Percentiles rank a stretch among this genome's conserved stretches.
These are phyloP conservation scores for Sarotherodon lohbergeri DNA, from an alignment of 2,113 vertebrate species.

Conservation along the genomic window DNA sequence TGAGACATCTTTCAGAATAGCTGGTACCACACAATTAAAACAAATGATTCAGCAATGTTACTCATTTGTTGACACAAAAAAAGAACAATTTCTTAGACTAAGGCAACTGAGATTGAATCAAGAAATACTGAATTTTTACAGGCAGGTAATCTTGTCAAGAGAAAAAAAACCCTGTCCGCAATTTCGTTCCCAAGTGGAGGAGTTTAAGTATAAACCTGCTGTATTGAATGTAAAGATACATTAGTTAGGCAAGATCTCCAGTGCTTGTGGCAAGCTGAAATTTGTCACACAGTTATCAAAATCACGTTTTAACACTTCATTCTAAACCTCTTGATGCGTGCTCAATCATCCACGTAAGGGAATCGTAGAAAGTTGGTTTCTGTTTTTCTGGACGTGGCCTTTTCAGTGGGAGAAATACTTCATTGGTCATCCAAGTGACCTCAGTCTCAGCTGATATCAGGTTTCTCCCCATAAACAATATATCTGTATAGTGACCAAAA, in stretches of 20 bases:
- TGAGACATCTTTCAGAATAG: conserved; percentile 24
- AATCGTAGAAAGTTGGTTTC: too few relatives aligned
- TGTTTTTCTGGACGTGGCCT: too few relatives aligned
- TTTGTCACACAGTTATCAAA: background rate
- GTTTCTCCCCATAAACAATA: too few relatives aligned
- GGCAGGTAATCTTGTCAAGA: background rate
- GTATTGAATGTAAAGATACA: background rate
- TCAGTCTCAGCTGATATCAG: too few relatives aligned
- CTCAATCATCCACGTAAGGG: too few relatives aligned
- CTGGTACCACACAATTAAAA: background rate
- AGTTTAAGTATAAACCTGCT: background rate
- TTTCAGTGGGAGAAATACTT: too few relatives aligned
- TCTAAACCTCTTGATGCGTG: background rate
- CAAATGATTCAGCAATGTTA: background rate
- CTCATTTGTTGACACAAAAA: conserved; percentile 18
- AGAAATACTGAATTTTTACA: background rate
- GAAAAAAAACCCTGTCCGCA: background rate
- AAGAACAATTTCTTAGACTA: background rate
- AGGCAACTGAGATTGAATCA: background rate
- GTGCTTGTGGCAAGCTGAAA: background rate
- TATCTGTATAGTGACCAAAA: too few relatives aligned
- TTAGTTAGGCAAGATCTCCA: background rate
- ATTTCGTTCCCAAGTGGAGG: too few relatives aligned
- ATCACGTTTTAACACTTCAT: background rate
- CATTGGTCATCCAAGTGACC: too few relatives aligned